Conservation (phyloP, 2,113 vertebrate species). For the Montifringilla adamsi region DNA sequence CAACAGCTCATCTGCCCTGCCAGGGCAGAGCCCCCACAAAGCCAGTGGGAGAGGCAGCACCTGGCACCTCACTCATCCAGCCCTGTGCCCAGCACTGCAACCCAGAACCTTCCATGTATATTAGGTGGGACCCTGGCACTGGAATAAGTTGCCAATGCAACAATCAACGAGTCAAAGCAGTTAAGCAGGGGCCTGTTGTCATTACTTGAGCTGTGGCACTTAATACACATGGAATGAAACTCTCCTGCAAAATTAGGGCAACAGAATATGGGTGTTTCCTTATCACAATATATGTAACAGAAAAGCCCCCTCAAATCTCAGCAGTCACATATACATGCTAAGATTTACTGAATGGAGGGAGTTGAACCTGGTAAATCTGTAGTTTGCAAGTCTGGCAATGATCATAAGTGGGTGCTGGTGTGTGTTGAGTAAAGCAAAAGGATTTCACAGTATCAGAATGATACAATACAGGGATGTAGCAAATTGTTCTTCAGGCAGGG, state of each 20-base stretch:
- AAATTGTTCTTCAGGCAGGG: neutral
- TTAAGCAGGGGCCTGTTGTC: neutral
- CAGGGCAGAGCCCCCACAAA: neutral
- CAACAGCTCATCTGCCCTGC: neutral
- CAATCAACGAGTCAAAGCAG: neutral
- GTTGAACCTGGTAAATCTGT: slow-evolving; percentile 57
- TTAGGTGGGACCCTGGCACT: neutral
- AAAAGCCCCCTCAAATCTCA: slow-evolving; percentile 1
- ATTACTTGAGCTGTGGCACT: neutral
- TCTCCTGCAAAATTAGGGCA: neutral
- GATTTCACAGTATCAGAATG: neutral
- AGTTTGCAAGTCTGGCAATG: neutral
- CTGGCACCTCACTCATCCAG: neutral
- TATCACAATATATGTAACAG: neutral
- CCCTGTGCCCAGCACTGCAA: neutral
- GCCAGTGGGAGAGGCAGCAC: neutral
- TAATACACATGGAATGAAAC: neutral
- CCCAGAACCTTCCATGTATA: neutral
- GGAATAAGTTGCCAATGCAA: neutral
- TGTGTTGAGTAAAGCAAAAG: neutral
- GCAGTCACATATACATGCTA: neutral
- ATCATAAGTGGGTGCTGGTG: neutral
- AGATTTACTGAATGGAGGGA: neutral
- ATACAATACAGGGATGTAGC: neutral
- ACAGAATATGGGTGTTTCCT: neutral